Evolutionary conservation across 2,797 vertebrate species (phyloP), one percentile per base, ranked within the genome.

Genomic region (Centropyge bicolor): DNA sequence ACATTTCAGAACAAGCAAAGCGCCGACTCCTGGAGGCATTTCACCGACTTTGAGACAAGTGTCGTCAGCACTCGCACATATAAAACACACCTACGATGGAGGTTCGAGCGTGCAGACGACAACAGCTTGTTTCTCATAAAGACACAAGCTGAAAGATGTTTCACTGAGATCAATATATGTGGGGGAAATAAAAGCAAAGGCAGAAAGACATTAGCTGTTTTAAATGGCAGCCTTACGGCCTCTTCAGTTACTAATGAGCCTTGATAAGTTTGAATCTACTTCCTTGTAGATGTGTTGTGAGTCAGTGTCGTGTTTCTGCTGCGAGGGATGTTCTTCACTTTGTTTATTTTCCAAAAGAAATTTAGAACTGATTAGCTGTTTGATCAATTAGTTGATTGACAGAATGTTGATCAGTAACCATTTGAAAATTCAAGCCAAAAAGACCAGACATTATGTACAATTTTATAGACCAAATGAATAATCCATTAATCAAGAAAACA

Each of bases 121-220:
- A 70, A 66, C 13, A 60, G 62, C 55, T 64, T 38, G 20, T 61
- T 72, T 24, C 80, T 80, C 61, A 84, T 79, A 70, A 81, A 62
- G 71, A 77, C 13, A 45, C n/a, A 11, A 48, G 41, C 55, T 55
- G 38, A 41, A 46, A 57, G 35, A 46, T 61, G 35, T 60, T 40
- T 35, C 56, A 51, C 31, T 6, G 17, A n/a, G 49, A 79, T 54
- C 48, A 76, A 41, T n/a, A 56, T 41, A 54, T 40, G 46, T 3
- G 3, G 45, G 10, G 74, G 55, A n/a, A n/a, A 43, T 20, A 56
- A 81, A 73, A 52, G 43, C 56, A 75, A 66, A 82, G 59, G 63
- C 60, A 75, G 62, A 46, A 36, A 49, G 24, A 76, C 68, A 36
- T 85, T 68, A 83, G 78, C 57, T 20, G 41, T 24, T 51, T 55